Percentiles rank a stretch among this genome's conserved stretches.
Conservation (phyloP, 2,888 invertebrate species). For the Notodonta dromedarius region DNA sequence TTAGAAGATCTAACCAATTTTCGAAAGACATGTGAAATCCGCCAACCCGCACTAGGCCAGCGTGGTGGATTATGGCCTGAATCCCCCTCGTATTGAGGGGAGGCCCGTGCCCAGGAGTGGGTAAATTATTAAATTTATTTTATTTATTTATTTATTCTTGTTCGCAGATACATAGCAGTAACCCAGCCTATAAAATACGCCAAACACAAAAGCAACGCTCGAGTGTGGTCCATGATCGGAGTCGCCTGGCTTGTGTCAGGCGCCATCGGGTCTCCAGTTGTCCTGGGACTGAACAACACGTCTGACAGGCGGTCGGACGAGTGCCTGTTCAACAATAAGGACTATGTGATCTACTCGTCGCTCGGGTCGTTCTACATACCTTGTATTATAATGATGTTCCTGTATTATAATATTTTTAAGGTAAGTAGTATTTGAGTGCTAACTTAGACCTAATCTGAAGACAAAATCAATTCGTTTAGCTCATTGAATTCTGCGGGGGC, state of each 20-base stretch:
- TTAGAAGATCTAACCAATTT: no score
- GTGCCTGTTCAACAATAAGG: constrained; percentile 98
- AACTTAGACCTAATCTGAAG: no score
- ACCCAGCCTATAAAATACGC: constrained; percentile 99
- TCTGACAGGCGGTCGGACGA: constrained; percentile 91
- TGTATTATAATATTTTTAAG: constrained; percentile 99
- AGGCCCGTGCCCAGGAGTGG: no score
- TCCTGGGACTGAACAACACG: constrained; percentile 97
- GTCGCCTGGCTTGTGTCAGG: constrained; percentile 97
- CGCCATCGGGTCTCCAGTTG: constrained; percentile 97
- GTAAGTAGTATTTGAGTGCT: constrained; percentile 78
- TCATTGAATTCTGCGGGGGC: no score
- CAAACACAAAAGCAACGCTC: constrained; percentile 97
- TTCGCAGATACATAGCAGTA: constrained; percentile 97
- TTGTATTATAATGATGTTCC: constrained; percentile 98
- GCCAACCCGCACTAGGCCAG: no score
- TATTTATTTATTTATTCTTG: constrained; percentile 9
- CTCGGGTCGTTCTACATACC: constrained; percentile 99
- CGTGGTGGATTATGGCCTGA: no score
- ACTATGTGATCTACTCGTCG: constrained; percentile 99
- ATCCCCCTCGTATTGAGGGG: no score
- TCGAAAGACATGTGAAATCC: no score
- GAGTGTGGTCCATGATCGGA: constrained; percentile 97
- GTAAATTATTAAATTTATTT: no score
- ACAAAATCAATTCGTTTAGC: no score